Evolutionary conservation across 2,888 invertebrate genomes (phyloP).

Genomic region (Caradrina clavipalpis): DNA sequence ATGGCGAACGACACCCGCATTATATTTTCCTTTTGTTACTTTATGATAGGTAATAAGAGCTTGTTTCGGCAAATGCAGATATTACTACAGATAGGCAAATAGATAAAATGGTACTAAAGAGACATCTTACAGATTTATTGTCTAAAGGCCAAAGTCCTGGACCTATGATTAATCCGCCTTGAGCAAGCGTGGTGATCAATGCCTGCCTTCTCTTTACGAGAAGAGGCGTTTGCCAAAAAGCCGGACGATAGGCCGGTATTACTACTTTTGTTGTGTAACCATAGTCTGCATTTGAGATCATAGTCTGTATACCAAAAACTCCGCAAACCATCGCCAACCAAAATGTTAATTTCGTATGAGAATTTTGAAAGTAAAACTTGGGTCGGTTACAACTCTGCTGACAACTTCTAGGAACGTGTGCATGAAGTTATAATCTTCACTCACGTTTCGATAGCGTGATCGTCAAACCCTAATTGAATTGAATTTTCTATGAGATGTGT

Average conservation of each 20-base stretch:
- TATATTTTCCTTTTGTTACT: conserved; percentile 6
- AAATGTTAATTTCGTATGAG: too few species aligned
- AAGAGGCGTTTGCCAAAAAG: too few species aligned
- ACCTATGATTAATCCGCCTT: too few species aligned
- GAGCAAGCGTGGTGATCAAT: too few species aligned
- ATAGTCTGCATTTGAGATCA: neutral
- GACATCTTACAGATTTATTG: neutral
- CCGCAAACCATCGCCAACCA: too few species aligned
- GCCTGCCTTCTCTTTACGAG: too few species aligned
- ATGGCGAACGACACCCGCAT: conserved; percentile 2
- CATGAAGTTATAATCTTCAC: conserved; percentile 10
- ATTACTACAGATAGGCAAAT: neutral
- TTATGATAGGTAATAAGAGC: neutral
- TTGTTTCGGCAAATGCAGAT: neutral
- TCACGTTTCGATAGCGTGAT: conserved; percentile 12
- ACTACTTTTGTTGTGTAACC: too few species aligned
- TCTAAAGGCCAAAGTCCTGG: too few species aligned
- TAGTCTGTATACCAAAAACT: neutral
- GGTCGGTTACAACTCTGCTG: neutral
- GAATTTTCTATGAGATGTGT: conserved; percentile 43
- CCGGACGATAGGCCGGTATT: too few species aligned
- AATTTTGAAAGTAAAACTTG: neutral
- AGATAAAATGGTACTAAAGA: neutral
- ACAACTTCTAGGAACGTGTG: neutral
- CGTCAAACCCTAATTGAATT: conserved; percentile 36